Base-by-base conservation (phyloP, 2,888 invertebrate genomes). In the Celastrina argiolus region DNA sequence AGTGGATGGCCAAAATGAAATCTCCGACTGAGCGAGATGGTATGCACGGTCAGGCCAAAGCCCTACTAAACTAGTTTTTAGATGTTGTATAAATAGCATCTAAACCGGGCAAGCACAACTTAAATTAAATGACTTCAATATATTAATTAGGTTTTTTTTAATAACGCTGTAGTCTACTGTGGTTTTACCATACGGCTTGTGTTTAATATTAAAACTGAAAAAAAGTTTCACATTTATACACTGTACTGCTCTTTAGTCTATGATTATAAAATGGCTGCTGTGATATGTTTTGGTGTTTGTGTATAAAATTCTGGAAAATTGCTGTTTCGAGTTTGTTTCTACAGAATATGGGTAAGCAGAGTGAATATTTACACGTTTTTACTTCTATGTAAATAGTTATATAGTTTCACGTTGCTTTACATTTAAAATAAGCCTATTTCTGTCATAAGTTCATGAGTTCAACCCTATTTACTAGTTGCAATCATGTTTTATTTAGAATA, bases 211-310 rank as follows among this genome's bases (percentile, higher is more conserved):
- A n/a, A n/a, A n/a, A n/a, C n/a, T n/a, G n/a, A n/a, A n/a, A n/a
- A n/a, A n/a, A n/a, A n/a, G n/a, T 12, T 39, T 2, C 39, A n/a
- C 41, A 0, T 1, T 42, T 0, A 0, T 42, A n/a, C n/a, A 42
- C n/a, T 6, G 6, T 42, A 7, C 41, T 41, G n/a, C 18, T 42
- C 18, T 41, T 6, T 18, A 10, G 22, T 51, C 51, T 51, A 70
- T 68, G 76, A 77, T 80, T 78, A 70, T 76, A 88, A 88, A 80
- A 90, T 91, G 90, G 89, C 88, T 72, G 78, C 78, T 75, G 71
- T 72, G 82, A 78, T 84, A 78, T 82, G 79, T 85, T 88, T 81
- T 82, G 74, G 81, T 83, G 80, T 81, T 78, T 80, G 83, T 85
- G 82, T 79, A 70, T 78, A 78, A 72, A 79, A 75, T 72, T 72